phyloP scores from a whole-genome alignment of 2,113 vertebrate species.

The Craseonycteris thonglongyai region DNA sequence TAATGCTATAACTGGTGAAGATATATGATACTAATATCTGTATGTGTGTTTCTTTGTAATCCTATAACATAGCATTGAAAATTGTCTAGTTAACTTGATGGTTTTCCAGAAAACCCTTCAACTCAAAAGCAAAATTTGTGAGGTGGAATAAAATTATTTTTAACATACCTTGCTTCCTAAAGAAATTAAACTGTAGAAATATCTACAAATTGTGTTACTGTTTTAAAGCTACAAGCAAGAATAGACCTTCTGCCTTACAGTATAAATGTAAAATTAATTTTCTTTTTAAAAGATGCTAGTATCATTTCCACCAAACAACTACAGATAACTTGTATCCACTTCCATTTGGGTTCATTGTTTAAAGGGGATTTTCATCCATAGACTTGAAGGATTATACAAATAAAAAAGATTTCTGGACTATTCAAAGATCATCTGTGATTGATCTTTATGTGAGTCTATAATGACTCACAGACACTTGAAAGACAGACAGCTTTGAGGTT shows the following conservation, averaged over 20 bases:
- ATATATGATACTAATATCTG: background rate
- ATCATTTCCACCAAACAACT: constrained; percentile 12
- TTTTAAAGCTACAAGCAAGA: background rate
- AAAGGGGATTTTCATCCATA: background rate
- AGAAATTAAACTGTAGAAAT: background rate
- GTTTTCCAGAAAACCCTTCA: background rate
- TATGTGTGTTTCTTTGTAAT: background rate
- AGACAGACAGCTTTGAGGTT: background rate
- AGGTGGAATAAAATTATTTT: background rate
- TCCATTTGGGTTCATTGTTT: background rate
- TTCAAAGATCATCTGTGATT: constrained; percentile 14
- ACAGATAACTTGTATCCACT: background rate
- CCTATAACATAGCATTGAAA: background rate
- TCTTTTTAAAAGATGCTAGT: constrained; percentile 15
- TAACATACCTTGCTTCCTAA: background rate
- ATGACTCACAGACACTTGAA: background rate
- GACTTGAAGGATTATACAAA: background rate
- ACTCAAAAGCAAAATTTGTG: background rate
- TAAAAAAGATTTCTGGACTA: background rate
- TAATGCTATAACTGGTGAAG: background rate
- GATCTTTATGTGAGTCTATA: too few species aligned
- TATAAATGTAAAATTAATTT: background rate
- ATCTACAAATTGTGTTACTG: background rate
- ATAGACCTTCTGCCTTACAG: background rate
- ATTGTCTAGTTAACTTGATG: background rate